A percentile compares a stretch with the other conserved stretches of the same genome.
These are phyloP conservation scores for Microplitis demolitor DNA, from an alignment of 1,140 invertebrate genomes.

Conservation along the genomic window DNA sequence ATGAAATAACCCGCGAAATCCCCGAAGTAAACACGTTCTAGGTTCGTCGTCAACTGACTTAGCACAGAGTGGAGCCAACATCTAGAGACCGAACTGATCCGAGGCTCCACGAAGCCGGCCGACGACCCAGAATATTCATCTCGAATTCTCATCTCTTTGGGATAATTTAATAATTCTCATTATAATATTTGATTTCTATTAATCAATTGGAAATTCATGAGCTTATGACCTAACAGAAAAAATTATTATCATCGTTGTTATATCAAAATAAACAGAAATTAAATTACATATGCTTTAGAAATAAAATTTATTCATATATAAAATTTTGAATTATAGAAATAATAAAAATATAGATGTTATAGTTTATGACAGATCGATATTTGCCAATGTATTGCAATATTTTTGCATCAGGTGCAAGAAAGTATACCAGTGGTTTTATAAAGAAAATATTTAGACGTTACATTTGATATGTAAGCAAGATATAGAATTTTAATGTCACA, in stretches of 20 bases:
- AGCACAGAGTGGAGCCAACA: conserved; percentile 35
- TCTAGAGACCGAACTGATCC: conserved; percentile 38
- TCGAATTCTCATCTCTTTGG: conserved; percentile 21
- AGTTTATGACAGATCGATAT: background rate
- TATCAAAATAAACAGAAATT: too few species aligned
- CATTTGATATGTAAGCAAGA: background rate
- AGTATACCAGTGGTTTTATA: background rate
- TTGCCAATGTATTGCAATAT: background rate
- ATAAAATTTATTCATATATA: background rate
- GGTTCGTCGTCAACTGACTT: conserved; percentile 53
- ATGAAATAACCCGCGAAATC: background rate
- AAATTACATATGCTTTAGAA: too few species aligned
- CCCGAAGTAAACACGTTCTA: conserved; percentile 35
- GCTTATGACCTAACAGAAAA: background rate
- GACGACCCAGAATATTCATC: conserved; percentile 35
- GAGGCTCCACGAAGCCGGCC: conserved; percentile 44
- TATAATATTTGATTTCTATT: background rate
- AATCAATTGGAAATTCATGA: background rate
- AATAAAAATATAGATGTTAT: background rate
- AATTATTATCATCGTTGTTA: too few species aligned
- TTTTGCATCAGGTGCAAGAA: background rate
- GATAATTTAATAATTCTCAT: conserved; percentile 25
- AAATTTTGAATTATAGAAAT: background rate
- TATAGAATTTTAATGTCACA: background rate
- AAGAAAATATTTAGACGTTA: background rate